A percentile compares a stretch with the other conserved stretches of the same genome.
Conservation (phyloP, 2,113 vertebrate genomes). For the Beaufortia kweichowensis region DNA sequence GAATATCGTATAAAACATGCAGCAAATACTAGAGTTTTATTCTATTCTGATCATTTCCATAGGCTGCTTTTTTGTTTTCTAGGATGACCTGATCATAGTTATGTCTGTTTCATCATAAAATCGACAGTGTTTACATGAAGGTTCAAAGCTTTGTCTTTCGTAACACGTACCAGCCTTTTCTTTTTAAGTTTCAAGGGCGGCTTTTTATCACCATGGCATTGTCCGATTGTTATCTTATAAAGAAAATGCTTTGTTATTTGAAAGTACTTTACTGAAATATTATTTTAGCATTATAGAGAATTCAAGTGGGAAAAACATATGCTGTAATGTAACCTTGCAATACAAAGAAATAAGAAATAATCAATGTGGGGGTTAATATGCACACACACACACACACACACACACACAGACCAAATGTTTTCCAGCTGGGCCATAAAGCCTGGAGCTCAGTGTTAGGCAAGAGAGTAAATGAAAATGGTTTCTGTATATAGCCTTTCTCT, state of each 20-base stretch:
- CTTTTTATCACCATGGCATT: not conserved
- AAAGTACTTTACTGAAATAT: not conserved
- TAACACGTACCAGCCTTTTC: not conserved
- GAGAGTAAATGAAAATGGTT: not conserved
- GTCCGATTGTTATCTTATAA: constrained; percentile 2
- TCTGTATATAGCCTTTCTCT: not conserved
- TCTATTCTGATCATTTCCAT: no score
- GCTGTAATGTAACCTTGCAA: not conserved
- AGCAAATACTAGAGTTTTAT: no score
- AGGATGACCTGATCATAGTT: no score
- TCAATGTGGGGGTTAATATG: not conserved
- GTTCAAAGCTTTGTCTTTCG: not conserved
- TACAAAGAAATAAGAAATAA: constrained; percentile 8
- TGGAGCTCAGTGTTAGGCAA: constrained; percentile 8
- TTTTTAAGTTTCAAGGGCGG: not conserved
- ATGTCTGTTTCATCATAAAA: no score
- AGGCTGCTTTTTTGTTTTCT: no score
- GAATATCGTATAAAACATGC: no score
- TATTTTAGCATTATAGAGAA: no score
- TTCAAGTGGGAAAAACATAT: not conserved
- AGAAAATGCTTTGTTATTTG: not conserved
- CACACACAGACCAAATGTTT: constrained; percentile 7
- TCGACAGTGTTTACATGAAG: not conserved
- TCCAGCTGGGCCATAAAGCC: constrained; percentile 22
- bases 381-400: not conserved